These are phyloP conservation scores for Cantharis rufa DNA, from an alignment of 2,888 invertebrate genomes.

Conservation along the genomic window DNA sequence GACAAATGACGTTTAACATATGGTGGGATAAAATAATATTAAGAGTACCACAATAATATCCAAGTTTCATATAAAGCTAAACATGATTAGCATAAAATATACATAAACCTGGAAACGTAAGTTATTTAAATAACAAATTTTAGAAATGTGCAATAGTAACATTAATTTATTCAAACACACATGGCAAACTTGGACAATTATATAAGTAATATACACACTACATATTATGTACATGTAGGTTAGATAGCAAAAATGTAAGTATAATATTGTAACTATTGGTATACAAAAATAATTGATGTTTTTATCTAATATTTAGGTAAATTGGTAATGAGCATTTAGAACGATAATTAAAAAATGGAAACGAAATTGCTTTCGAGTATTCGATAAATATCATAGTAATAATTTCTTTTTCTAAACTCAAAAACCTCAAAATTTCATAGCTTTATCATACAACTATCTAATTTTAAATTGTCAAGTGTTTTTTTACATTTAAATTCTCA, in stretches of 20 bases:
- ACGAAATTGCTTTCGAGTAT: background rate
- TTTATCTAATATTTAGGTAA: background rate
- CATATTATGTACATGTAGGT: background rate
- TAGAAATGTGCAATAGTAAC: slow-evolving; percentile 3
- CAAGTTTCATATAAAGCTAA: slow-evolving; percentile 6
- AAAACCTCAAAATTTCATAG: background rate
- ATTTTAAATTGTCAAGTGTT: background rate
- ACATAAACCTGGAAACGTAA: slow-evolving; percentile 3
- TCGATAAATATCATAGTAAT: too few relatives aligned
- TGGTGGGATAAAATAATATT: background rate
- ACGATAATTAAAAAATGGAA: background rate
- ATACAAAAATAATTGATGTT: background rate
- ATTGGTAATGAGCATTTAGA: background rate
- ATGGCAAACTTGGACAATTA: background rate
- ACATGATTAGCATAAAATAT: slow-evolving; percentile 15
- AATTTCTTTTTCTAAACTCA: too few relatives aligned
- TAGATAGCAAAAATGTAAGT: background rate
- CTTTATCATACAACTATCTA: background rate
- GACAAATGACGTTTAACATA: background rate
- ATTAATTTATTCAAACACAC: background rate
- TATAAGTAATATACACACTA: background rate
- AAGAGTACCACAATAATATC: background rate
- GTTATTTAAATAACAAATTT: slow-evolving; percentile 16
- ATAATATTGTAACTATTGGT: background rate
- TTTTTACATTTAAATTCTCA: background rate